Evolutionary conservation across 2,888 invertebrate genomes (phyloP).

Genomic region (Hyppa rectilinea): DNA sequence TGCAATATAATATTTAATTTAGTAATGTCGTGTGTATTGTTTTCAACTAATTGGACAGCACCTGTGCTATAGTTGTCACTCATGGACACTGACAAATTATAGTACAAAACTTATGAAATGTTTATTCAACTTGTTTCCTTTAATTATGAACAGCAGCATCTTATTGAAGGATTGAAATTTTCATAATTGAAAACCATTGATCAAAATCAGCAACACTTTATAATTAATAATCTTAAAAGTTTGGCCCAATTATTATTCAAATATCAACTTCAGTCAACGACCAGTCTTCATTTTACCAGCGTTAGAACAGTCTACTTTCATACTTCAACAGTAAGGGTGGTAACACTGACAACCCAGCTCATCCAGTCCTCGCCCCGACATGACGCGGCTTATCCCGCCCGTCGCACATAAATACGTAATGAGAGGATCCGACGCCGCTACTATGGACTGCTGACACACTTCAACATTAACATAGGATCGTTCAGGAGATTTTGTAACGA

Average conservation of each 20-base stretch:
- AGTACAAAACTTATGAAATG: not conserved
- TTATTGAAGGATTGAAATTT: too few species aligned
- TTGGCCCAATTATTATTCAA: not conserved
- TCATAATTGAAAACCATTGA: not conserved
- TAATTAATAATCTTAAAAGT: not conserved
- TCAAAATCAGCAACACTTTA: not conserved
- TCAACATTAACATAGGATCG: constrained; percentile 46
- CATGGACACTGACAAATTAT: too few species aligned
- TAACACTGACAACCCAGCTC: constrained; percentile 62
- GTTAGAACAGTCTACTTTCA: constrained; percentile 47
- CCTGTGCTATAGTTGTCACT: not conserved
- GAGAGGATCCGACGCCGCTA: constrained; percentile 71
- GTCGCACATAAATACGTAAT: constrained; percentile 77
- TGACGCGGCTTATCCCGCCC: constrained; percentile 72
- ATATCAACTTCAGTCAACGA: constrained; percentile 14
- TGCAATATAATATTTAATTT: constrained; percentile 22
- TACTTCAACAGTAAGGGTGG: constrained; percentile 56
- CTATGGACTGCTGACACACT: constrained; percentile 59
- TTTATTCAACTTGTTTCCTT: not conserved
- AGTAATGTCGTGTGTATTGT: not conserved
- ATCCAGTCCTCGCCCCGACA: constrained; percentile 63
- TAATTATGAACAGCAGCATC: not conserved
- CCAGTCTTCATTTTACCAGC: constrained; percentile 34
- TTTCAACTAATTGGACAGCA: not conserved
- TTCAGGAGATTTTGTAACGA: constrained; percentile 38